These are phyloP conservation scores for Terrapene triunguis DNA, from an alignment of 2,113 vertebrate species.

Conservation along the genomic window DNA sequence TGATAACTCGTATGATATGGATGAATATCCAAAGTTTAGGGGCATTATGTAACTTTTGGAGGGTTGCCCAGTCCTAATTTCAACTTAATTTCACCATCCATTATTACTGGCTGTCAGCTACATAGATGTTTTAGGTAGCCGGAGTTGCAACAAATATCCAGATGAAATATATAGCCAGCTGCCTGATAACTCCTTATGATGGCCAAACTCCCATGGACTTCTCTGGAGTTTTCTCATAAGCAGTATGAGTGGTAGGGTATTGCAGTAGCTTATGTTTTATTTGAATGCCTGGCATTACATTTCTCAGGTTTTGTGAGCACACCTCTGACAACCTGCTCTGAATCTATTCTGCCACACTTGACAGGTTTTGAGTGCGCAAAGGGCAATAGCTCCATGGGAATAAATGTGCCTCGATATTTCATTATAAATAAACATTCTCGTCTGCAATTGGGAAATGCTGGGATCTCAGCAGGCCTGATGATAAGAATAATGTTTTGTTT, in stretches of 20 bases:
- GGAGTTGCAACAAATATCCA: not conserved
- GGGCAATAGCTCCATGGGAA: not conserved
- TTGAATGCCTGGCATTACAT: not conserved
- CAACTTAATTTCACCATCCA: constrained; percentile 19
- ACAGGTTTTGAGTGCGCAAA: not conserved
- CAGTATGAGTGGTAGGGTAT: not conserved
- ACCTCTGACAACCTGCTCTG: not conserved
- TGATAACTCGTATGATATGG: fast-evolving
- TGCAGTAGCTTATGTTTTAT: not conserved
- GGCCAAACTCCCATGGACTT: not conserved
- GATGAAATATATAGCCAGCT: not conserved
- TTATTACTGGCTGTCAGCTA: not conserved
- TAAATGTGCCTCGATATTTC: not conserved
- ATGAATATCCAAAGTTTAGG: not conserved
- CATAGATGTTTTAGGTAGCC: constrained; percentile 19
- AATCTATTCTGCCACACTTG: not conserved
- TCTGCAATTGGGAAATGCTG: not conserved
- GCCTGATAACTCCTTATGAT: not conserved
- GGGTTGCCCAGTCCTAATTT: not conserved
- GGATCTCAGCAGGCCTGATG: not conserved
- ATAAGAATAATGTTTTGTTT: not conserved
- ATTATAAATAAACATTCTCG: not conserved
- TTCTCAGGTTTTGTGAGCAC: not conserved
- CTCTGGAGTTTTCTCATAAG: not conserved
- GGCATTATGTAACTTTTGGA: not conserved